Percentiles rank a stretch among this genome's conserved stretches.
phyloP scores from a whole-genome alignment of 2,888 invertebrate species.

The Lasius platythorax region DNA sequence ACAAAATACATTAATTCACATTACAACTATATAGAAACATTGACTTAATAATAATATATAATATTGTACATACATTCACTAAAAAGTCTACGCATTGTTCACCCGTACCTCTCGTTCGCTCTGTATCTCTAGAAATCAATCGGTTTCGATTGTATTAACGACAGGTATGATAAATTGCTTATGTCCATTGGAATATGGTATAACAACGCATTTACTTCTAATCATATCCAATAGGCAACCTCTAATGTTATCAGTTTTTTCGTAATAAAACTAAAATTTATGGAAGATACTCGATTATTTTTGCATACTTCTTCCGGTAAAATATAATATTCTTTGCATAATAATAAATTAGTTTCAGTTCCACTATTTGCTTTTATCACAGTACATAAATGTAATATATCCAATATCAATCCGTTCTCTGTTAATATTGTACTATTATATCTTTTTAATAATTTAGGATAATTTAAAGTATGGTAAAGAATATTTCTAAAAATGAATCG shows the following conservation, averaged over 20 bases:
- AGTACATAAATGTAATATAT: not conserved
- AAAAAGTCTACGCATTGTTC: not conserved
- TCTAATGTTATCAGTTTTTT: not conserved
- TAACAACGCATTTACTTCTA: constrained; percentile 3
- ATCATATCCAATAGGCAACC: not conserved
- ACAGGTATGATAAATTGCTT: constrained; percentile 1
- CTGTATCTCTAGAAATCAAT: constrained; percentile 1
- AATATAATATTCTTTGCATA: not conserved
- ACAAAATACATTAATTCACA: not conserved
- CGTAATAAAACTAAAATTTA: not conserved
- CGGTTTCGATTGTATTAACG: constrained; percentile 6
- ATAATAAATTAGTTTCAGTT: constrained; percentile 5
- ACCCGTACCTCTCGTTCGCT: not conserved
- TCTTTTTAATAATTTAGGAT: not conserved
- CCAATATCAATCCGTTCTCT: not conserved
- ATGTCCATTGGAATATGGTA: not conserved
- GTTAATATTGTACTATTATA: constrained; percentile 6
- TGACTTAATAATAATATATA: constrained; percentile 1
- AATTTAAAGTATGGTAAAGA: constrained; percentile 5
- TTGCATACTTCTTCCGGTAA: not conserved
- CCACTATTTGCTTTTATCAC: not conserved
- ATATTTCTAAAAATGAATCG: constrained; percentile 9
- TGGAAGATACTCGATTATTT: not conserved
- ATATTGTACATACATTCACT: not conserved
- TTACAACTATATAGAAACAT: not conserved